Evolutionary conservation across 1,140 invertebrate genomes (phyloP), one percentile per base, ranked within the genome.

Genomic region (Halesus radiatus): DNA sequence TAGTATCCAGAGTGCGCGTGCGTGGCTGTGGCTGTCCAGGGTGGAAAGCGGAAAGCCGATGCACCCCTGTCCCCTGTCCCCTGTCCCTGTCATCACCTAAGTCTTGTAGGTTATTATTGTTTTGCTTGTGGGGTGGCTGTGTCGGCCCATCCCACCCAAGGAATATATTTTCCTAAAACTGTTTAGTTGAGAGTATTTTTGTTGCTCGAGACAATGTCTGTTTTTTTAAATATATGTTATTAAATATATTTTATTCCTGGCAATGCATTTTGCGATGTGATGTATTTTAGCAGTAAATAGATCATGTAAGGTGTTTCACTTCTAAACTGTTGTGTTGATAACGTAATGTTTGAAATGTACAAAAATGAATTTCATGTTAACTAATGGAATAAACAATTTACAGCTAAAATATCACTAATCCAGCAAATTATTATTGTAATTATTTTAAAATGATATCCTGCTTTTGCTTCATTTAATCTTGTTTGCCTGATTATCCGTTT

Each of bases 181-280:
- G 81, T 79, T 79, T 79, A 68, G 76, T 78, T 37, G 80, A 72
- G 74, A 76, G 64, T 79, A 79, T 81, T 81, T 79, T 81, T 77
- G 56, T 78, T 84, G 79, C 85, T 85, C 85, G 85, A 85, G 84
- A 85, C 87, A 88, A 89, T 91, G 88, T 88, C 86, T 88, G 89
- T 88, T 89, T 91, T 29, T 91, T 91, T 91, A 90, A 92, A 91
- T 92, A 91, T 91, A 92, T 93, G 92, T 93, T 93, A 92, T 93
- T 90, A 91, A 91, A 89, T 93, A 93, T 94, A 93, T 93, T 93
- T 93, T 93, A 93, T 93, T 93, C 91, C 92, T 92, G 92, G 92
- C 92, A 92, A 93, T 92, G 92, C 92, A 92, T 92, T 77, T 93
- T 93, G 92, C 93, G 92, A 93, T 93, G 93, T 93, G 92, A 93